Percentiles rank a stretch among this genome's conserved stretches.
Evolutionary conservation across 2,113 vertebrate genomes (phyloP).

Genomic region (Cinclus cinclus): DNA sequence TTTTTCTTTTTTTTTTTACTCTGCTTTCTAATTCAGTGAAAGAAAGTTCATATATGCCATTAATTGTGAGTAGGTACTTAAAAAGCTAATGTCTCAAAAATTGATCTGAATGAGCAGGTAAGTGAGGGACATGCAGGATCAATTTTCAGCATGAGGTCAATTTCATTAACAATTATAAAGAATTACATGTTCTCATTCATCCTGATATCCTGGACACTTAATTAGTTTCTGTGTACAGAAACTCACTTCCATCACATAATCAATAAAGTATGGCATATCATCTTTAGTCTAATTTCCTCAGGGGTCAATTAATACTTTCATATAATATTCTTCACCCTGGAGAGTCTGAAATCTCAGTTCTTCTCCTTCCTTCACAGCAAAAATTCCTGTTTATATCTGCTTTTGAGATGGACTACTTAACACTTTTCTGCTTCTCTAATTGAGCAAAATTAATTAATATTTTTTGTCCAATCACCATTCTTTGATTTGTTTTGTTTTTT

Average conservation of each 20-base stretch:
- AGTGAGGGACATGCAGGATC: not conserved
- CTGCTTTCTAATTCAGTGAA: not conserved
- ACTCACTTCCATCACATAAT: not conserved
- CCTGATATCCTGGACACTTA: not conserved
- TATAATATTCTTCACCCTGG: not conserved
- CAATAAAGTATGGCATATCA: not conserved
- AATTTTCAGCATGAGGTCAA: not conserved
- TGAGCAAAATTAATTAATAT: not conserved
- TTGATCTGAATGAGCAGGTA: not conserved
- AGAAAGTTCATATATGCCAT: not conserved
- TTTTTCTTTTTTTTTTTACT: not conserved
- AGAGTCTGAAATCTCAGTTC: not conserved
- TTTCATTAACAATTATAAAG: not conserved
- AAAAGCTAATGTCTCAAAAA: not conserved
- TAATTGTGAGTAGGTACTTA: not conserved
- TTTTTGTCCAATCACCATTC: accelerated
- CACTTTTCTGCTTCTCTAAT: not conserved
- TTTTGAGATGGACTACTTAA: not conserved
- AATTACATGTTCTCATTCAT: not conserved
- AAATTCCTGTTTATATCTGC: not conserved
- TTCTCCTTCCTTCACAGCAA: not conserved
- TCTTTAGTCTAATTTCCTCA: not conserved
- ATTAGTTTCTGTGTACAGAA: not conserved
- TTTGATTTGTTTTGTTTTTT: not conserved
- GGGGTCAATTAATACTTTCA: not conserved